Conservation (phyloP, 1,140 invertebrate genomes). For the Drosophila biarmipes region DNA sequence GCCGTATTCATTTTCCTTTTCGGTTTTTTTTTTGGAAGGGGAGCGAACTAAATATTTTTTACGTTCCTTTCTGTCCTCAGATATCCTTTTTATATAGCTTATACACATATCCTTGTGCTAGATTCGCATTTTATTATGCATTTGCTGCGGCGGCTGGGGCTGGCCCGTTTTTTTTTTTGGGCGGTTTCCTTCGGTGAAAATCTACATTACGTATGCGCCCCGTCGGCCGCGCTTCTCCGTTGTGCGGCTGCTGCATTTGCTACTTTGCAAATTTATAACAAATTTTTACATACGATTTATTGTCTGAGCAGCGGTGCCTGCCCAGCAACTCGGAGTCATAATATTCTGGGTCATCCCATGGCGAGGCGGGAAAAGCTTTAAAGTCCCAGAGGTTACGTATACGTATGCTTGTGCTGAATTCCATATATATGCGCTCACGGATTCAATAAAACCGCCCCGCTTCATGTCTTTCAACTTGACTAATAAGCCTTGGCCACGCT, state of each 20-base stretch:
- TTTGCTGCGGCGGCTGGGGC: slow-evolving; percentile 28
- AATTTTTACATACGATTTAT: slow-evolving; percentile 82
- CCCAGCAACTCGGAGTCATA: slow-evolving; percentile 55
- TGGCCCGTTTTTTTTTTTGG: slow-evolving; percentile 31
- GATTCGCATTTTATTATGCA: slow-evolving; percentile 74
- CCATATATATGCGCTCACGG: slow-evolving; percentile 50
- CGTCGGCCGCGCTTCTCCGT: slow-evolving; percentile 54
- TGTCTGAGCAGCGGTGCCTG: slow-evolving; percentile 66
- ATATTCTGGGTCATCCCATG: slow-evolving; percentile 50
- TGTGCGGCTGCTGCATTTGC: slow-evolving; percentile 71
- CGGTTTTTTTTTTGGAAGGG: slow-evolving; percentile 1
- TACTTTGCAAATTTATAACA: slow-evolving; percentile 82
- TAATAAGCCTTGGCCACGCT: slow-evolving; percentile 69
- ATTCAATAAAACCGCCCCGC: slow-evolving; percentile 63
- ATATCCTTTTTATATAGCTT: slow-evolving; percentile 42
- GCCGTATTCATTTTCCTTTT: slow-evolving; percentile 54
- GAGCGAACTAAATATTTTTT: slow-evolving; percentile 39
- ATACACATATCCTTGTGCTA: slow-evolving; percentile 70
- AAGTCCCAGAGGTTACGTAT: slow-evolving; percentile 23
- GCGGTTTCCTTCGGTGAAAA: slow-evolving; percentile 29
- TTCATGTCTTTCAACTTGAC: slow-evolving; percentile 64
- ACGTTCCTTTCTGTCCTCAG: slow-evolving; percentile 41
- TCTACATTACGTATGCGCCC: slow-evolving; percentile 77
- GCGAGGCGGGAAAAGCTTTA: slow-evolving; percentile 34
- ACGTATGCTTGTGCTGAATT: slow-evolving; percentile 17